Base-by-base conservation (phyloP, 2,888 invertebrate genomes). In the Acleris holmiana region DNA sequence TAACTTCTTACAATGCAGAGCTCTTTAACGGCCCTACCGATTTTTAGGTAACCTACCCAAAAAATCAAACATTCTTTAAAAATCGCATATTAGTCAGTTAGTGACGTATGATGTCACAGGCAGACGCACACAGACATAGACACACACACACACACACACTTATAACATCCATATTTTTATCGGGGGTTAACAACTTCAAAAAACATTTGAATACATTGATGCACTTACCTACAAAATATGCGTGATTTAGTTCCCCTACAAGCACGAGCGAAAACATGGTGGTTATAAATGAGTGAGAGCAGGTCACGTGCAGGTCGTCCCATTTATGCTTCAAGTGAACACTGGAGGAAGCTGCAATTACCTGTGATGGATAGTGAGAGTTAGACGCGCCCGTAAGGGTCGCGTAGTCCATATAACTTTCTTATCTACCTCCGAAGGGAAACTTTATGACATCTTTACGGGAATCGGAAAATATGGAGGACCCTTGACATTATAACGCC, bases 391-490 rank as follows among this genome's bases (percentile, higher is more conserved):
- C 81, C 79, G 77, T 82, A 82, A 83, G 85, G 87, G 86, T 79
- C 86, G 77, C 82, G 73, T 78, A 82, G 73, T 81, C 83, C 83
- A 83, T 85, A 86, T 85, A 87, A 88, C 86, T 88, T 87, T 83
- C 88, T 88, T 88, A 87, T 88, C 86, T 88, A 77, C 83, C 83
- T 86, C 71, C 80, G 79, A 82, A 84, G 82, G 80, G 82, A 81
- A 88, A 87, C 84, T 86, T 88, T 87, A 86, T 87, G 88, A 88
- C 87, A 87, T 87, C 85, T 87, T 88, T 86, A 86, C 82, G 84
- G 76, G 82, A 85, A 84, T 83, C 85, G 83, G 86, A 88, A 87
- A 86, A 88, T 88, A 87, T 87, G 85, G 83, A 80, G 79, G 83
- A 80, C 82, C 83, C 83, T 80, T 80, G 78, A 79, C 80, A 83